These are phyloP conservation scores for Yponomeuta evonymella DNA, from an alignment of 2,888 invertebrate genomes.

Conservation along the genomic window DNA sequence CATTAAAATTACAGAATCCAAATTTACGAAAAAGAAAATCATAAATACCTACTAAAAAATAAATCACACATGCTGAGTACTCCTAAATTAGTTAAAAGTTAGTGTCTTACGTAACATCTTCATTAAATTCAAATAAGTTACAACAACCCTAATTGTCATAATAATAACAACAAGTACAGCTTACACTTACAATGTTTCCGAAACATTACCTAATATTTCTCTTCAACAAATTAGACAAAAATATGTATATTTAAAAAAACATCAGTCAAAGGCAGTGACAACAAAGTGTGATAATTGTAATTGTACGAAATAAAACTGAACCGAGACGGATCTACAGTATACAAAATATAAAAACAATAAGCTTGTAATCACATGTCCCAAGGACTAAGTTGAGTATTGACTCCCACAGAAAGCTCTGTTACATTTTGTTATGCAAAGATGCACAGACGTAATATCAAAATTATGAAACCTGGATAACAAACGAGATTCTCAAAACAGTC, in stretches of 20 bases:
- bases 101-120: constrained; percentile 48
- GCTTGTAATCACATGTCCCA: too few relatives aligned
- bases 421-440: too few relatives aligned
- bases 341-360: too few relatives aligned
- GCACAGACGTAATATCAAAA: constrained; percentile 19
- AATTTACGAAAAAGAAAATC: constrained; percentile 35
- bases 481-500: constrained; percentile 40
- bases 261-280: constrained; percentile 70
- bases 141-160: constrained; percentile 64
- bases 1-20: constrained; percentile 3
- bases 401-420: too few relatives aligned
- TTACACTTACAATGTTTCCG: constrained; percentile 48
- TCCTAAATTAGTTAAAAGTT: constrained; percentile 37
- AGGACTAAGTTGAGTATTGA: too few relatives aligned
- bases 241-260: constrained; percentile 56
- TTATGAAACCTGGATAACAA: constrained; percentile 23
- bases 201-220: constrained; percentile 42
- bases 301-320: constrained; percentile 10
- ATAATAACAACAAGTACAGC: constrained; percentile 60
- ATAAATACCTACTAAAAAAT: constrained; percentile 49
- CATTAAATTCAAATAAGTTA: constrained; percentile 69
- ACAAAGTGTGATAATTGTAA: constrained; percentile 48
- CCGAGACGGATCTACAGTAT: too few relatives aligned
- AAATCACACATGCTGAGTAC: constrained; percentile 54
- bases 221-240: constrained; percentile 46